phyloP scores from a whole-genome alignment of 2,888 invertebrate species.

The Biston betularia region DNA sequence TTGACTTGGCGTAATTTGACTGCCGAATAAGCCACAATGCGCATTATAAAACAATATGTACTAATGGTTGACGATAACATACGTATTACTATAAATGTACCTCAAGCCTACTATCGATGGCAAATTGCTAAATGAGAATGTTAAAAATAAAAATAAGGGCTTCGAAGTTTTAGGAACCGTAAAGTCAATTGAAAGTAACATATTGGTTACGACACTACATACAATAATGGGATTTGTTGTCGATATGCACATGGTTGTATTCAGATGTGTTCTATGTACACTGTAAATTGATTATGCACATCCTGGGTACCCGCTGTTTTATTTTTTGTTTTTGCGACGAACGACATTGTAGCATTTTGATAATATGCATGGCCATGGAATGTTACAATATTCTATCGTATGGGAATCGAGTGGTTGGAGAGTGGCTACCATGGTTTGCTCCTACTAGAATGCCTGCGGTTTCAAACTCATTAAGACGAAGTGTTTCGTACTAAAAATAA shows the following conservation, averaged over 20 bases:
- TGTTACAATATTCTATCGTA: conserved; percentile 57
- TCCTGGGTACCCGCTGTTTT: conserved; percentile 70
- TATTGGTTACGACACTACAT: conserved; percentile 59
- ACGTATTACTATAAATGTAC: conserved; percentile 48
- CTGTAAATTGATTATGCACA: conserved; percentile 79
- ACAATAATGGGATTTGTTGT: conserved; percentile 51
- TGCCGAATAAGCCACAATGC: conserved; percentile 82
- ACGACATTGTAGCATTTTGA: conserved; percentile 68
- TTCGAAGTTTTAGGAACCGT: conserved; percentile 37
- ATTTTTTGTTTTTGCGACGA: conserved; percentile 71
- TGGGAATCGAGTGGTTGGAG: conserved; percentile 50
- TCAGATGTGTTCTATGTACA: conserved; percentile 65
- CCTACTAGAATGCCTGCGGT: conserved; percentile 40
- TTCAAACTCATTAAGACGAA: conserved; percentile 55
- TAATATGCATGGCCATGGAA: conserved; percentile 82
- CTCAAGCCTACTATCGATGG: conserved; percentile 44
- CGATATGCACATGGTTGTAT: conserved; percentile 58
- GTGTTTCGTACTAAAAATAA: conserved; percentile 19
- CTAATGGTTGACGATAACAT: conserved; percentile 74
- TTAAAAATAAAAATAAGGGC: conserved; percentile 17
- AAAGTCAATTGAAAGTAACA: conserved; percentile 70
- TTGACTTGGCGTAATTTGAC: conserved; percentile 38
- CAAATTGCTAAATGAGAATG: conserved; percentile 24
- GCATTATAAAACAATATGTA: conserved; percentile 75
- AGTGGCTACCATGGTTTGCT: conserved; percentile 58